phyloP scores from a whole-genome alignment of 2,888 invertebrate genomes.

The Mantis religiosa region DNA sequence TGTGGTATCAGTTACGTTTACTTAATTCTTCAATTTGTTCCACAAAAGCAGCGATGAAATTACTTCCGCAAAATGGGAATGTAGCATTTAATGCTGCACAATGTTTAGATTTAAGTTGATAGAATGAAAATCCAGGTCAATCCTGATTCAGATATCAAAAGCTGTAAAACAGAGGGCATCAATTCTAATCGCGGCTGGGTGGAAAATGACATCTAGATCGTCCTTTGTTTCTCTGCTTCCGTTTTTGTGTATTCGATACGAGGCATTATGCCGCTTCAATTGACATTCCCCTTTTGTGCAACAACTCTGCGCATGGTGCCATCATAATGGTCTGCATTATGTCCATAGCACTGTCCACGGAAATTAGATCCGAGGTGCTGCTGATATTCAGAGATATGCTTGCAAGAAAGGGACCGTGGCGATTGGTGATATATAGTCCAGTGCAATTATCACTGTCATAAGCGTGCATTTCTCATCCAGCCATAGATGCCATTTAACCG shows the following conservation, averaged over 20 bases:
- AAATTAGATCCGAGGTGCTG: not conserved
- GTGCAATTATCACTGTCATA: too few species aligned
- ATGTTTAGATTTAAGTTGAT: not conserved
- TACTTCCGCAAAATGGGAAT: not conserved
- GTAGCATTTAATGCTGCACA: not conserved
- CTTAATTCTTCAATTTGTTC: too few species aligned
- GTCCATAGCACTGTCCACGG: not conserved
- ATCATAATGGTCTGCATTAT: not conserved
- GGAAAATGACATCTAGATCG: not conserved
- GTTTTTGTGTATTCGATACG: not conserved
- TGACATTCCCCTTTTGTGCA: not conserved
- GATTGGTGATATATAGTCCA: too few species aligned
- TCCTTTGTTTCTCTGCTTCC: not conserved
- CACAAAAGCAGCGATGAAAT: too few species aligned
- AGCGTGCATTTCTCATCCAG: too few species aligned
- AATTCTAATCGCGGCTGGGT: not conserved
- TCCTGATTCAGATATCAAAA: not conserved
- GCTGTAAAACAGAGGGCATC: not conserved
- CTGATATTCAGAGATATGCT: not conserved
- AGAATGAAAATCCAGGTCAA: not conserved
- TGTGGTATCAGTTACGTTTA: too few species aligned
- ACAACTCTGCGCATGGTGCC: not conserved
- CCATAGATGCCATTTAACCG: too few species aligned
- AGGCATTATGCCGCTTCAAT: not conserved
- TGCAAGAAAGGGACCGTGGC: not conserved